Percentiles rank a stretch among this genome's conserved stretches.
phyloP scores from a whole-genome alignment of 37 sponge, comb jelly and placozoan species.

The Haliclona indistincta region DNA sequence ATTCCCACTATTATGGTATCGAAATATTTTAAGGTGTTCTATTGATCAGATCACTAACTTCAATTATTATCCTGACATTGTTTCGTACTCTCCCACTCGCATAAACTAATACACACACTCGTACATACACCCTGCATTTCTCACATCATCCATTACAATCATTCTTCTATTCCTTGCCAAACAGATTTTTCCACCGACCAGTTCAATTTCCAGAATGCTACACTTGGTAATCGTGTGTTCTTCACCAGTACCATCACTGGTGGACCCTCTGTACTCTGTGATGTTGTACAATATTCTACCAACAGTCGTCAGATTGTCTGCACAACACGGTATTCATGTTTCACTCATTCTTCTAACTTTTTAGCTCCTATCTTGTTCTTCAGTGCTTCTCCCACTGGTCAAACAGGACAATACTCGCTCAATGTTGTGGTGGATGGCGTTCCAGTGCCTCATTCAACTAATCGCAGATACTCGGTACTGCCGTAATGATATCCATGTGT shows the following conservation, averaged over 20 bases:
- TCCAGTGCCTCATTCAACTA: too few relatives aligned
- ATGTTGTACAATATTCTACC: conserved; percentile 57
- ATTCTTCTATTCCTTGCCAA: conserved; percentile 3
- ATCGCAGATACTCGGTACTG: too few relatives aligned
- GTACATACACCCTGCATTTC: too few relatives aligned
- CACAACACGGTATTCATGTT: conserved; percentile 58
- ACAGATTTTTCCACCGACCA: conserved; percentile 63
- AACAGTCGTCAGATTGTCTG: conserved; percentile 59
- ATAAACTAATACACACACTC: too few relatives aligned
- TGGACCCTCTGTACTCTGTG: conserved; percentile 41
- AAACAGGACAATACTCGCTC: background rate
- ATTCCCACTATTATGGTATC: too few relatives aligned
- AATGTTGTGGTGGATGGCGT: background rate
- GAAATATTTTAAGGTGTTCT: too few relatives aligned
- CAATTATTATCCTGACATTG: too few relatives aligned
- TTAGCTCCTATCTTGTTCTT: background rate
- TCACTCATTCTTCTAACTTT: background rate
- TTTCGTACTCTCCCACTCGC: too few relatives aligned
- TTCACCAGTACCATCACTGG: conserved; percentile 20
- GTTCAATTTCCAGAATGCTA: conserved; percentile 17
- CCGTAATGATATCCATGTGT: too few relatives aligned
- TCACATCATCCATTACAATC: too few relatives aligned
- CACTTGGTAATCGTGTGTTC: conserved; percentile 51
- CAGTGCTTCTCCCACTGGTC: conserved; percentile 1
- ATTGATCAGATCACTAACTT: too few relatives aligned